Percentiles rank a stretch among this genome's conserved stretches.
Conservation (phyloP, 2,113 vertebrate genomes). For the Istiophorus platypterus region DNA sequence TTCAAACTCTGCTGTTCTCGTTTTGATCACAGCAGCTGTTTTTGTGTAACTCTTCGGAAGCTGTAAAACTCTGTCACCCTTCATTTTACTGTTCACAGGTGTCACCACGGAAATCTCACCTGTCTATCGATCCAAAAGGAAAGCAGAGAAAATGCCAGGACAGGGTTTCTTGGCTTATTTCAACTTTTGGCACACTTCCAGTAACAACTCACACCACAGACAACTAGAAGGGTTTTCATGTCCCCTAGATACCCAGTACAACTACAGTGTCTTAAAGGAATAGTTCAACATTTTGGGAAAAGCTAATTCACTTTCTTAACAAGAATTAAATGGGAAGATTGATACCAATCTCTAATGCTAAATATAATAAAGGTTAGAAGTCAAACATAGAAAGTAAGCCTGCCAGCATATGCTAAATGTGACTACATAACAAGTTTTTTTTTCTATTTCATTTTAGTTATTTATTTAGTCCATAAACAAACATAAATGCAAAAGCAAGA, state of each 20-base stretch:
- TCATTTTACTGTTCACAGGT: not conserved
- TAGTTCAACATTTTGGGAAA: not conserved
- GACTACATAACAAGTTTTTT: not conserved
- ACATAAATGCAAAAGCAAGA: not conserved
- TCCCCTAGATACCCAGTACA: not conserved
- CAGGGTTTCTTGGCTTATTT: constrained; percentile 19
- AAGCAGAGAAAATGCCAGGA: constrained; percentile 17
- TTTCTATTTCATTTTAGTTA: too few species aligned
- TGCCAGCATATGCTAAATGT: not conserved
- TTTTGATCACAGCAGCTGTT: not conserved
- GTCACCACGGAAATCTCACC: constrained; percentile 2
- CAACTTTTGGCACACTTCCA: constrained; percentile 12
- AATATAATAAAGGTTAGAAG: not conserved
- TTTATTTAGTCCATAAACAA: too few species aligned
- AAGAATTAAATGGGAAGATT: not conserved
- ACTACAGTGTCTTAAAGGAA: not conserved
- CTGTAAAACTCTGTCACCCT: constrained; percentile 19
- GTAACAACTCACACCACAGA: not conserved
- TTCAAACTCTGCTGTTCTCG: not conserved
- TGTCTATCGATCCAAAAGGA: constrained; percentile 27
- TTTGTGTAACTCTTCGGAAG: not conserved
- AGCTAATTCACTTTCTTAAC: too few species aligned
- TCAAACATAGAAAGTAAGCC: too few species aligned
- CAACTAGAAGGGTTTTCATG: not conserved
- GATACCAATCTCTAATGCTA: not conserved